Base-by-base conservation (phyloP, 1,140 invertebrate species). In the Elysia chlorotica region DNA sequence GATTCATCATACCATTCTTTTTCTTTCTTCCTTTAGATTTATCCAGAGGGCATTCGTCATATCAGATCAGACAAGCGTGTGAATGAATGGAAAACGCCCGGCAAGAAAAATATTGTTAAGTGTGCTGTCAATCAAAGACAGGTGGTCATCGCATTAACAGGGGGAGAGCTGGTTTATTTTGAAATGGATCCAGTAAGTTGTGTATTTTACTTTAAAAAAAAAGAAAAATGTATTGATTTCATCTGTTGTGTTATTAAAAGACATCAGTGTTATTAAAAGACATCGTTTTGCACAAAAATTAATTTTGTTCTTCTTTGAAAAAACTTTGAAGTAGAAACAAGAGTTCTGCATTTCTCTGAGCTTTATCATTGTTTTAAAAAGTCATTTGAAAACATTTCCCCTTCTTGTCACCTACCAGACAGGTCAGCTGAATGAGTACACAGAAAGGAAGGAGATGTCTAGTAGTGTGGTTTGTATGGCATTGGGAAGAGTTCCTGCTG, bases 391-490 rank as follows among this genome's bases (percentile, higher is more conserved):
- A 14, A 14, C 41, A 14, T 48, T n/a, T n/a, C 41, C 41, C 41
- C 41, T n/a, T n/a, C 56, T 76, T 23, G n/a, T n/a, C n/a, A n/a
- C n/a, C n/a, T n/a, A n/a, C n/a, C 82, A 98, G 95, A 96, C 95
- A 78, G 97, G 97, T 0, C 96, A 99, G 88, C 88, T 99, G 35
- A 99, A 99, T 87, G 98, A 99, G 85, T 99, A 98, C 81, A 98
- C 95, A 5, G 96, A 99, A 83, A 91, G 96, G 19, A 97, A 98
- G 80, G 96, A 98, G 83, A 95, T 99, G 92, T 93, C 95, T 5
- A 93, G 94, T 1, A 97, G 99, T 86, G 96, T 99, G 0, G 93
- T 99, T 76, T 99, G 98, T 80, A 99, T 99, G 98, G 97, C 96
- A 0, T 84, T 99, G 36, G 97, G 95, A 1, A 95, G 95, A 67